phyloP scores from a whole-genome alignment of 2,888 invertebrate species.

The Alviniconcha strummeri region DNA sequence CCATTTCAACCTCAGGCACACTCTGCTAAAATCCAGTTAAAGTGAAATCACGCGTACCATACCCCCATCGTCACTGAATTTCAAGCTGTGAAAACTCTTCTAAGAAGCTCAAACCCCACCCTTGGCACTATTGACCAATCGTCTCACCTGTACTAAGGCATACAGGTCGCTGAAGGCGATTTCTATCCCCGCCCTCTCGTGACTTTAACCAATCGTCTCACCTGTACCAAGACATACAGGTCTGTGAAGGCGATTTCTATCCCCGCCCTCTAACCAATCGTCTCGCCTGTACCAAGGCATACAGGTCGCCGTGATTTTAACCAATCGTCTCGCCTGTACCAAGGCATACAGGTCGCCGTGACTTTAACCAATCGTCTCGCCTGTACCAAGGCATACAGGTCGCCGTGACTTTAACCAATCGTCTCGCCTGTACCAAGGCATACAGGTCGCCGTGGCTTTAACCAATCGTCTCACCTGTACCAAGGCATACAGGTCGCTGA shows the following conservation, averaged over 20 bases:
- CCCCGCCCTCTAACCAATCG: constrained; percentile 46
- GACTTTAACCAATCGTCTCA: background rate
- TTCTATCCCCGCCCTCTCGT: constrained; percentile 37
- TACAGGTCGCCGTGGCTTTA: background rate
- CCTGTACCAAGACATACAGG: background rate
- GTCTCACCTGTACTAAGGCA: constrained; percentile 51
- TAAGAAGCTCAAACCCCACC: background rate
- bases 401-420: background rate
- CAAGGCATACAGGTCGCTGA: constrained; percentile 56
- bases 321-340: too few species aligned
- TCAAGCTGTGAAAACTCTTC: too few species aligned
- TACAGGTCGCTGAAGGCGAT: constrained; percentile 57
- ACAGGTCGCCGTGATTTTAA: too few species aligned
- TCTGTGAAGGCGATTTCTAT: too few species aligned
- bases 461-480: constrained; percentile 44
- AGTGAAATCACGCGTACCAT: too few species aligned
- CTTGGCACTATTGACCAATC: background rate
- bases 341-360: background rate
- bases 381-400: background rate
- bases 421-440: too few species aligned
- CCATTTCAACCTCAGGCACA: too few species aligned
- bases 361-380: background rate
- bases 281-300: too few species aligned
- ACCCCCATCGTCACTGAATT: too few species aligned
- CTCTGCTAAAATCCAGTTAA: too few species aligned